Evolutionary conservation across 1,140 invertebrate species (phyloP).

Genomic region (Caenorhabditis latens): DNA sequence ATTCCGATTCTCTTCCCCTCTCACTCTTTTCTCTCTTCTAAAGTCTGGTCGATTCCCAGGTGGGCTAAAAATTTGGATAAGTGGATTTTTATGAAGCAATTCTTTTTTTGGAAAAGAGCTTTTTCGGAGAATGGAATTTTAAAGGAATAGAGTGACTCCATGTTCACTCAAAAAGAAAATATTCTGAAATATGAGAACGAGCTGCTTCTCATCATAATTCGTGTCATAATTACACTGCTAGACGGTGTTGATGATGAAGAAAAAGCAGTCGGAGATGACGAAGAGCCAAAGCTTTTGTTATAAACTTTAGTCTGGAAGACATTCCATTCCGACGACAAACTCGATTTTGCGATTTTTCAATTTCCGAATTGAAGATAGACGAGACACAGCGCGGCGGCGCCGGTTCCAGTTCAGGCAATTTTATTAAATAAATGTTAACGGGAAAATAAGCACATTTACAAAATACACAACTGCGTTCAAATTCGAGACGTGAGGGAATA

Average conservation of each 20-base stretch:
- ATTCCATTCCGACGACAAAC: neutral
- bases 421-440: conserved; percentile 35
- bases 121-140: neutral
- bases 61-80: conserved; percentile 2
- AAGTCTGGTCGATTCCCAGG: too few relatives aligned
- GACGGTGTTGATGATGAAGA: neutral
- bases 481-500: neutral
- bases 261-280: neutral
- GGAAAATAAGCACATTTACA: neutral
- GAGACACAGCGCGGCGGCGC: neutral
- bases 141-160: neutral
- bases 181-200: neutral
- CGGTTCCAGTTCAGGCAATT: conserved; percentile 30
- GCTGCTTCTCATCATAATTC: conserved; percentile 16
- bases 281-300: neutral
- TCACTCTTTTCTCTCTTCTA: too few relatives aligned
- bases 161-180: neutral
- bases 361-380: conserved; percentile 11
- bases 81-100: conserved; percentile 50
- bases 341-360: conserved; percentile 1
- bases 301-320: conserved; percentile 18
- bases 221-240: conserved; percentile 12
- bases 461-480: neutral
- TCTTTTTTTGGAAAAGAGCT: neutral
- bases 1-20: neutral